Evolutionary conservation across 2,113 vertebrate genomes (phyloP).

Genomic region (Montifringilla adamsi): DNA sequence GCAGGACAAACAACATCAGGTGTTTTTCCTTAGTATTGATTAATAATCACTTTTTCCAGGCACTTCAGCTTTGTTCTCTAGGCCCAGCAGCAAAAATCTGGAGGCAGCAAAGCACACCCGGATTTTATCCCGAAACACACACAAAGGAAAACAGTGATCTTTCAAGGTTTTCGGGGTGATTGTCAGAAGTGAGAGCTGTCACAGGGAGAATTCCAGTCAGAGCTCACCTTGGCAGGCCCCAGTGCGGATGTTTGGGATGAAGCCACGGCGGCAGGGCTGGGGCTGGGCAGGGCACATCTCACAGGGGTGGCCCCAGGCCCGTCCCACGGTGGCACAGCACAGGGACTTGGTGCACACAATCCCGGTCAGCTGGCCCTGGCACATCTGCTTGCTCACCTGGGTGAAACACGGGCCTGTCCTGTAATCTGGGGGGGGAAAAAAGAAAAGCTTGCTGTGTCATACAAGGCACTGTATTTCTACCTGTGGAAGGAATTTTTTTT

Average conservation of each 20-base stretch:
- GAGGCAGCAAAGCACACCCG: not conserved
- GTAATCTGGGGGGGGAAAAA: slow-evolving; percentile 67
- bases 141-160: accelerated
- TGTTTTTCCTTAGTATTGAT: not conserved
- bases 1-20: accelerated
- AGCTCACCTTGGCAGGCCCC: slow-evolving; percentile 79
- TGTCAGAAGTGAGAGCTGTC: not conserved
- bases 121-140: not conserved
- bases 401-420: slow-evolving; percentile 80
- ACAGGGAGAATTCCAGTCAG: not conserved
- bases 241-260: slow-evolving; percentile 77
- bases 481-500: not conserved
- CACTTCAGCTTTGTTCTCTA: not conserved
- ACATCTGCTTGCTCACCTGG: slow-evolving; percentile 76
- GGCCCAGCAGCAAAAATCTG: not conserved
- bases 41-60: not conserved
- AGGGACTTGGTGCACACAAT: slow-evolving; percentile 81
- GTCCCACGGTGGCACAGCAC: slow-evolving; percentile 79
- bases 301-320: slow-evolving; percentile 80
- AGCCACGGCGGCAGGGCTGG: slow-evolving; percentile 77
- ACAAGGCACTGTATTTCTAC: not conserved
- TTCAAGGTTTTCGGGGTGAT: not conserved
- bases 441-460: not conserved
- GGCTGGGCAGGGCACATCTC: slow-evolving; percentile 79
- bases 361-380: slow-evolving; percentile 77